Base-by-base conservation (phyloP, 2,888 invertebrate genomes). In the Drosophila suboccidentalis region DNA sequence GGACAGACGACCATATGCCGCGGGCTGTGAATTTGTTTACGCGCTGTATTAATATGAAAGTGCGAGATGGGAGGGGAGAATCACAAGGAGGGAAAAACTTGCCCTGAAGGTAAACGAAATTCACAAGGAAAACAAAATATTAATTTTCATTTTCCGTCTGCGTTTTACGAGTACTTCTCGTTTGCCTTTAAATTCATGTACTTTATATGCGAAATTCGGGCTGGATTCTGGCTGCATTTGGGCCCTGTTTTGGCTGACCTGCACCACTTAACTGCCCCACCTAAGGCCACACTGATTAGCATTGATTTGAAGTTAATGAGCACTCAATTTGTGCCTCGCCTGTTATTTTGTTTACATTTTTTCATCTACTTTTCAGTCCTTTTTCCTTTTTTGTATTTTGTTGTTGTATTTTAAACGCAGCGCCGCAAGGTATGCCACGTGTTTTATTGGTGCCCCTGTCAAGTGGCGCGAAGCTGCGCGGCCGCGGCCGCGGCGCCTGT, bases 231-330 rank as follows among this genome's bases (percentile, higher is more conserved):
- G 34, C 55, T 55, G 55, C 55, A 55, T n/a, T 44, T 32, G 19
- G 26, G n/a, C 4, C 10, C 19, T 22, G 2, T 46, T 46, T n/a
- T 15, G 43, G n/a, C 11, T 1, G 4, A 8, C 13, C n/a, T 34
- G 10, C 22, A 43, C 8, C 55, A 61, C 57, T 75, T 61, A 57
- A 47, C 34, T 36, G 17, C 32, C 22, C 46, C 34, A 6, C 53
- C 38, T 19, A 65, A 69, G 60, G 57, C 54, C 75, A 67, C 34
- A 81, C 74, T 87, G 87, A 89, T 89, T 87, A 89, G 87, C 85
- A 89, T 89, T 84, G 89, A 89, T 89, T 89, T 74, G 68, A 76
- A 69, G 71, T 89, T 87, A 87, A 84, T 89, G 71, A 82, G 74
- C 82, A 85, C 82, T 85, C 70, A 82, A 84, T 84, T 84, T 86